Evolutionary conservation across 1,140 invertebrate genomes (phyloP), one percentile per base, ranked within the genome.

Genomic region (Ceratina calcarata): DNA sequence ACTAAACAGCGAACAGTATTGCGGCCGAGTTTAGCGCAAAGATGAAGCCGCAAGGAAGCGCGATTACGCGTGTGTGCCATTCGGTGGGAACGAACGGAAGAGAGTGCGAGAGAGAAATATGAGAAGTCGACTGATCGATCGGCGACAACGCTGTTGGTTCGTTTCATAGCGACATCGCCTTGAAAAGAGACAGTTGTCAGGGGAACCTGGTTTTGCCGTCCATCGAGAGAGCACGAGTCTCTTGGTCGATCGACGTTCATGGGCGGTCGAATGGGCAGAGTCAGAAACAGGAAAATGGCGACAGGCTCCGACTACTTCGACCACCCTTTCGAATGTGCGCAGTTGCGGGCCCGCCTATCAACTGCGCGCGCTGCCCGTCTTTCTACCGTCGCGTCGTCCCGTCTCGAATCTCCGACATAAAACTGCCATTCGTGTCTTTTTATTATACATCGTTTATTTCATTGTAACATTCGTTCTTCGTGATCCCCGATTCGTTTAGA

Each of bases 281-380:
- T 27, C 22, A 18, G 55, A 12, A 18, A 6, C 24, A 10, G 80
- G 61, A 86, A 86, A 86, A 86, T 86, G 85, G 85, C 84, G 85
- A 10, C 20, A 70, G 4, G 13, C 69, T 45, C 72, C 73, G 69
- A 13, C 69, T 32, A 78, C 16, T 15, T 18, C 1, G 0, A 13
- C 62, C 81, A 61, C 84, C 80, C 51, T 32, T 45, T 18, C 24
- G 16, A 0, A 16, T 51, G 13, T 49, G 85, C 85, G 85, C 85
- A 86, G 81, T 71, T 77, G 81, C 80, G 27, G 32, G 69, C 60
- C 76, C 80, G 65, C 84, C 85, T 6, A 0, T 15, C 0, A 24
- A 32, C 53, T 86, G 84, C 84, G 84, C 84, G 65, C 78, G 78
- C 62, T 58, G 20, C 61, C 37, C 53, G 16, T 13, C 57, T 32